A percentile compares a stretch with the other conserved stretches of the same genome.
Evolutionary conservation across 2,888 invertebrate species (phyloP).

Genomic region (Incurvaria masculella): DNA sequence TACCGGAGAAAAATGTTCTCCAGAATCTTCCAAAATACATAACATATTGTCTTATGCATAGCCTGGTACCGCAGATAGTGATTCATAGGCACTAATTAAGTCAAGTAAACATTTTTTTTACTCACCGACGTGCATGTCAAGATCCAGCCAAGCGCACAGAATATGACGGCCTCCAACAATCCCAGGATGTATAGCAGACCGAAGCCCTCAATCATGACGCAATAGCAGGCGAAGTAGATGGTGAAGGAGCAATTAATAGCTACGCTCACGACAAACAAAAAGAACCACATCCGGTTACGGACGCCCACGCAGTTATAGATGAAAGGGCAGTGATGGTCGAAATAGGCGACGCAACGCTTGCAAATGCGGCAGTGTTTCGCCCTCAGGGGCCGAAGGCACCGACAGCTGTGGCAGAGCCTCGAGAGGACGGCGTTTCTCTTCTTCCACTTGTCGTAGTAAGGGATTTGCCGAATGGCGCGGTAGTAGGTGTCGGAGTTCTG

Average conservation of each 20-base stretch:
- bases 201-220: constrained; percentile 80
- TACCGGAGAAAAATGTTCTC: too few relatives aligned
- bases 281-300: constrained; percentile 91
- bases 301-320: constrained; percentile 94
- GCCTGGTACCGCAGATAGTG: too few relatives aligned
- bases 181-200: constrained; percentile 83
- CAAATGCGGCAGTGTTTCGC: constrained; percentile 93
- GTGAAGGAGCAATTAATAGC: constrained; percentile 86
- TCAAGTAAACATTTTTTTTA: too few relatives aligned
- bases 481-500: constrained; percentile 89
- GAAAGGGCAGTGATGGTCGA: constrained; percentile 95
- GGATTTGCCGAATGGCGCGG: constrained; percentile 86
- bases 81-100: too few relatives aligned
- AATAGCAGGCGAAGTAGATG: constrained; percentile 84
- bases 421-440: constrained; percentile 79
- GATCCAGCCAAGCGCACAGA: constrained; percentile 84
- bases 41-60: too few relatives aligned
- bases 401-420: constrained; percentile 86
- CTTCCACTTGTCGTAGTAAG: constrained; percentile 91
- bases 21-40: too few relatives aligned
- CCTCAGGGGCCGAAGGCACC: constrained; percentile 80
- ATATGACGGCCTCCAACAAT: constrained; percentile 76
- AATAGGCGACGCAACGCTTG: constrained; percentile 84
- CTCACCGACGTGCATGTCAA: constrained; percentile 85
- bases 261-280: constrained; percentile 82